A percentile compares a stretch with the other conserved stretches of the same genome.
Conservation (phyloP, 2,113 vertebrate species). For the Pseudopipra pipra region DNA sequence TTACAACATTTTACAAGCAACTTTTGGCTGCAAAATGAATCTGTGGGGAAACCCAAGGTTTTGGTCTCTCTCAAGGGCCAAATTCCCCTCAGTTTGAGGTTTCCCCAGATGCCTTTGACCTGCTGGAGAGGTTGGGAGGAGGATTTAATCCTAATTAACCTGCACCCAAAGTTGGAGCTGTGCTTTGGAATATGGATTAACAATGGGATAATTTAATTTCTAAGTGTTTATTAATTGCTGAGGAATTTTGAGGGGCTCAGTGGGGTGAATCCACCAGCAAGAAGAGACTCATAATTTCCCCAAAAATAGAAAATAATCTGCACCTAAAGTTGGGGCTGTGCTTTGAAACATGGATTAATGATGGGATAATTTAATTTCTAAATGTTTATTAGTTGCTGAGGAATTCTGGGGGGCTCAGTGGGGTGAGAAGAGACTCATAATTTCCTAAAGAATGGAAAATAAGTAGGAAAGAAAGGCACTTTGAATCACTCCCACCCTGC, state of each 20-base stretch:
- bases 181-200: neutral
- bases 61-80: neutral
- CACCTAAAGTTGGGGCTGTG: neutral
- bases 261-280: no score
- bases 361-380: neutral
- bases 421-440: neutral
- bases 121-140: neutral
- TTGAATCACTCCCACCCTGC: fast-evolving
- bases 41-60: neutral
- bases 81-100: fast-evolving
- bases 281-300: no score
- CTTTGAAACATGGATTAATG: neutral
- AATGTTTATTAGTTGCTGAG: neutral
- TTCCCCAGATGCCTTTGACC: neutral
- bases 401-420: neutral
- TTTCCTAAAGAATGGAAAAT: neutral
- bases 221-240: no score
- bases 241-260: no score
- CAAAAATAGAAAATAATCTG: no score
- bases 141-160: neutral
- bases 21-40: neutral
- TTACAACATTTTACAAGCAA: no score
- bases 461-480: neutral
- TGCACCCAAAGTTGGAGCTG: no score
- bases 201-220: fast-evolving